A percentile compares a stretch with the other conserved stretches of the same genome.
These are phyloP conservation scores for Dipodomys ordii DNA, from an alignment of 2,113 vertebrate genomes.

Conservation along the genomic window DNA sequence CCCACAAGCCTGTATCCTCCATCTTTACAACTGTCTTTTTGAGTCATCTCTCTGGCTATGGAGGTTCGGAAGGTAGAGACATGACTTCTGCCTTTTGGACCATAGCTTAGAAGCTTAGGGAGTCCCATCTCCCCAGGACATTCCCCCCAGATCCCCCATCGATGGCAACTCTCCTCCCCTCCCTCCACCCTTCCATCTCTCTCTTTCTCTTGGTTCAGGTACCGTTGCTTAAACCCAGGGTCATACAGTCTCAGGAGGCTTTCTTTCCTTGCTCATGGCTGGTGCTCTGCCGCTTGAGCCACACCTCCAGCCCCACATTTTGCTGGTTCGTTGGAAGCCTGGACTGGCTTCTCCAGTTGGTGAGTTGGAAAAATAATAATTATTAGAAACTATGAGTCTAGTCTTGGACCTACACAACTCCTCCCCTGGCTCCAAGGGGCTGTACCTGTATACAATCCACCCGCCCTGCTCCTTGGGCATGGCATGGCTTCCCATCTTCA, in stretches of 20 bases:
- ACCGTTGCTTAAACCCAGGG: no score
- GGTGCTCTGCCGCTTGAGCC: no score
- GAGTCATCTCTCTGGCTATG: background rate
- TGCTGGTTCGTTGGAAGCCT: no score
- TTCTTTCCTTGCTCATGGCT: no score
- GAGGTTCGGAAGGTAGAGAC: background rate
- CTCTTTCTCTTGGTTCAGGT: no score
- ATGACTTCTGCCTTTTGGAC: background rate
- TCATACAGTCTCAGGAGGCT: no score
- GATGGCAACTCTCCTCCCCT: no score
- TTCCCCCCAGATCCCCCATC: no score
- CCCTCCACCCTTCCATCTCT: background rate
- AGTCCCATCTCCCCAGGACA: background rate
- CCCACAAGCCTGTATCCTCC: background rate
- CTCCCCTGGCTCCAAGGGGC: background rate
- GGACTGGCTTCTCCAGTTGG: no score
- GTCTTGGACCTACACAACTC: background rate
- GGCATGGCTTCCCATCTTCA: rapidly evolving
- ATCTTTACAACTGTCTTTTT: no score
- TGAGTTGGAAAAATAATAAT: background rate
- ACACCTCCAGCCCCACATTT: no score
- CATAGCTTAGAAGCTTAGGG: background rate
- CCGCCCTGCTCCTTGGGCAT: rapidly evolving
- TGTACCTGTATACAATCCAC: background rate
- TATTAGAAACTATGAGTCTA: background rate